Percentiles rank a stretch among this genome's conserved stretches.
Evolutionary conservation across 1,140 invertebrate genomes (phyloP).

Genomic region (Ptiloglossa arizonensis): DNA sequence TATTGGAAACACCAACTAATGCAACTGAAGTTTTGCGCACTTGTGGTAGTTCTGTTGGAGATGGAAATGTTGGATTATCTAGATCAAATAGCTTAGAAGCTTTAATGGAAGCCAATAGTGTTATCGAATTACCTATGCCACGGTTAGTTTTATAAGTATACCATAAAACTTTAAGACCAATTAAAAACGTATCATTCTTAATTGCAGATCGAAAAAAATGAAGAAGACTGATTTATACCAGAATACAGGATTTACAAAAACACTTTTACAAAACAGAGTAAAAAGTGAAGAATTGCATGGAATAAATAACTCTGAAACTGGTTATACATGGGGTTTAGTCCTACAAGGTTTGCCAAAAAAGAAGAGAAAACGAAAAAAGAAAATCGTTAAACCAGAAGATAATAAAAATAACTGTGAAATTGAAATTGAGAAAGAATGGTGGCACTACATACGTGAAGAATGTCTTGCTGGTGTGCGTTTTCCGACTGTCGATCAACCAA

Average conservation of each 20-base stretch:
- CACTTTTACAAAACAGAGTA: constrained; percentile 68
- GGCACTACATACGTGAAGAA: constrained; percentile 75
- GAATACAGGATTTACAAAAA: constrained; percentile 74
- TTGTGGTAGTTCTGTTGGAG: constrained; percentile 65
- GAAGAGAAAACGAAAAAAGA: constrained; percentile 56
- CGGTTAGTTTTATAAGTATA: constrained; percentile 73
- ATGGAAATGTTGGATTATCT: constrained; percentile 53
- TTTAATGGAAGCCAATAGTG: constrained; percentile 79
- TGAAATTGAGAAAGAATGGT: constrained; percentile 69
- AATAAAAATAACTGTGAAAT: constrained; percentile 18
- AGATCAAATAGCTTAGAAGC: constrained; percentile 73
- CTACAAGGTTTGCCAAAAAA: constrained; percentile 77
- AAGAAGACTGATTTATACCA: constrained; percentile 54
- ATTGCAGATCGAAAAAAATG: constrained; percentile 70
- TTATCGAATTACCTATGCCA: constrained; percentile 85
- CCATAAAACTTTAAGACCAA: not conserved
- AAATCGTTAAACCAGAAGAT: constrained; percentile 35
- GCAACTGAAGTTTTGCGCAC: constrained; percentile 76
- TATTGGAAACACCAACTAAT: constrained; percentile 76
- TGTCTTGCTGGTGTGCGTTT: constrained; percentile 71
- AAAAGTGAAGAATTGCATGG: constrained; percentile 41
- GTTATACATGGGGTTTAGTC: constrained; percentile 77
- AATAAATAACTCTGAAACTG: constrained; percentile 45
- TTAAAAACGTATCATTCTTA: not conserved
- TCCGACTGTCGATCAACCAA: constrained; percentile 85